Conservation (phyloP, 2,113 vertebrate genomes). For the Sus scrofa region T2T-Sscrofa CM000812.6:15838501-15839000, state of each 20-base stretch:
- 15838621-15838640: rapidly evolving
- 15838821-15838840: not conserved
- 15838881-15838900: rapidly evolving
- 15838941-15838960: not conserved
- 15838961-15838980: not conserved
- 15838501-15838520: not conserved
- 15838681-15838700: not conserved
- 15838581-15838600: not conserved
- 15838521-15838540: not conserved
- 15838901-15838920: not conserved
- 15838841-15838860: not conserved
- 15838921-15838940: not conserved
- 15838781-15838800: not conserved
- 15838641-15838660: not conserved
- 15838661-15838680: not conserved
- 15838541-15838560: not conserved
- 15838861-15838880: not conserved
- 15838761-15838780: not conserved
- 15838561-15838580: too few species aligned
- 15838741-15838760: rapidly evolving
- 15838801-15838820: rapidly evolving
- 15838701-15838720: not conserved
- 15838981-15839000: not conserved
- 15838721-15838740: rapidly evolving
- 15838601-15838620: not conserved